Percentiles rank a stretch among this genome's conserved stretches.
These are phyloP conservation scores for Psophia crepitans DNA, from an alignment of 2,113 vertebrate genomes.

Conservation along the genomic window DNA sequence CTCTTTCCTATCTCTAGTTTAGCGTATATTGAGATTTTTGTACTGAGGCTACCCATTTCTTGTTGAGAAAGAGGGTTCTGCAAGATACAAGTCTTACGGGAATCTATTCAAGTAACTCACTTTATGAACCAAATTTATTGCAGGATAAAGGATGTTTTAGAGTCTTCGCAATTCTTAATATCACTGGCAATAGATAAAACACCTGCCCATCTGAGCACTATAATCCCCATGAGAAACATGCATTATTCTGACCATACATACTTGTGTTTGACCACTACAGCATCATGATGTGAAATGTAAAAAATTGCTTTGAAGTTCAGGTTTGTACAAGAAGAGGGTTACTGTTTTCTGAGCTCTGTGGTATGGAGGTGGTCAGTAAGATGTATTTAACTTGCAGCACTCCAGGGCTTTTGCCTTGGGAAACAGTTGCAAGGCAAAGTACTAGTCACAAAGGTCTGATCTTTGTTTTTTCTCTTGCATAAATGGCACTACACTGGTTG, in stretches of 20 bases:
- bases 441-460: neutral
- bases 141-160: neutral
- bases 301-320: neutral
- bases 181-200: neutral
- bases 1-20: neutral
- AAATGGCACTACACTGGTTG: rapidly evolving
- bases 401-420: neutral
- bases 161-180: neutral
- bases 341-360: neutral
- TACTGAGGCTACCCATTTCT: neutral
- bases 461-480: neutral
- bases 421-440: neutral
- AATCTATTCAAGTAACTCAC: neutral
- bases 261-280: neutral
- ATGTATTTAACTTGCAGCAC: neutral
- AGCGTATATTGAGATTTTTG: neutral
- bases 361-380: neutral
- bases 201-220: neutral
- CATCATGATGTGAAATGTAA: neutral
- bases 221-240: neutral
- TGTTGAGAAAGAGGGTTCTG: neutral
- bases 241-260: neutral
- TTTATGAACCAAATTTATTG: neutral
- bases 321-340: neutral
- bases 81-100: neutral